phyloP scores from a whole-genome alignment of 1,140 invertebrate genomes.

The Trypoxylus dichotomus region DNA sequence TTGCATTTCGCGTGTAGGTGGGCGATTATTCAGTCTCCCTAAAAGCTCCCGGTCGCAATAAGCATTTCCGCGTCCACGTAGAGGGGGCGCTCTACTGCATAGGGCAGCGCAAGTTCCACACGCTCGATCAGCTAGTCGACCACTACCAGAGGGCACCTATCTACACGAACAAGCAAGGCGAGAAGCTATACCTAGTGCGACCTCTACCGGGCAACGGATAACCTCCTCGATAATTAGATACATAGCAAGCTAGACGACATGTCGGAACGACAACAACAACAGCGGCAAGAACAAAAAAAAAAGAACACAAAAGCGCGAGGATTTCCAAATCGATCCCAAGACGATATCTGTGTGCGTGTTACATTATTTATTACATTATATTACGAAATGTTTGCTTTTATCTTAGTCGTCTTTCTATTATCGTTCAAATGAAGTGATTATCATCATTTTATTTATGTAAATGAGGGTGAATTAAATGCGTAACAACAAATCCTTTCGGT shows the following conservation, averaged over 20 bases:
- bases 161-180: constrained; percentile 94
- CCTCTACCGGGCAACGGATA: constrained; percentile 64
- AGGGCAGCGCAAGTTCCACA: constrained; percentile 95
- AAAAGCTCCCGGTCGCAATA: constrained; percentile 96
- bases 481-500: no score
- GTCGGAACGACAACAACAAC: not conserved
- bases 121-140: constrained; percentile 93
- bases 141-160: constrained; percentile 99
- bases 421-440: not conserved
- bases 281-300: not conserved
- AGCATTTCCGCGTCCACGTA: constrained; percentile 98
- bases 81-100: constrained; percentile 94
- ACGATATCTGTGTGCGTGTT: not conserved
- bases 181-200: constrained; percentile 89
- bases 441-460: no score
- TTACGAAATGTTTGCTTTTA: constrained; percentile 1
- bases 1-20: constrained; percentile 65
- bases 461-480: no score
- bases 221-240: constrained; percentile 15
- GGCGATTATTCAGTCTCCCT: constrained; percentile 98
- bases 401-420: not conserved
- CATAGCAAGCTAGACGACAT: not conserved
- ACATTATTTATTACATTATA: not conserved
- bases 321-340: not conserved
- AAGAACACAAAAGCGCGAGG: not conserved